phyloP scores from a whole-genome alignment of 2,888 invertebrate species.

The Cyclophora albipunctata region DNA sequence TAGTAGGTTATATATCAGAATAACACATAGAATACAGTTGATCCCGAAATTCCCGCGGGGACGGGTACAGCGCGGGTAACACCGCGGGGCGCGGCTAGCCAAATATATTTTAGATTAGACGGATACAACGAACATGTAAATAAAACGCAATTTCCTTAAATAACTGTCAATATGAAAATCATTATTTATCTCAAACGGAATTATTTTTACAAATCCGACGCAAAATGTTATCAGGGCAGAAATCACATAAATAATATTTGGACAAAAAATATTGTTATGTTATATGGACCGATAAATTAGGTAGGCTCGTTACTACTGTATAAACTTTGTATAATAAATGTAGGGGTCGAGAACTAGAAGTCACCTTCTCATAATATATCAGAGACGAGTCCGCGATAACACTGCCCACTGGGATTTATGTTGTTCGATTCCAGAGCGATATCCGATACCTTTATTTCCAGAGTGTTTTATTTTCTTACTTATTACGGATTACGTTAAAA shows the following conservation, averaged over 20 bases:
- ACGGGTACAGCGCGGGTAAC: no score
- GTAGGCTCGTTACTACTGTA: constrained; percentile 54
- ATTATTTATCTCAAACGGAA: no score
- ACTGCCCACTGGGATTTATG: constrained; percentile 46
- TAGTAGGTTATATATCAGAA: no score
- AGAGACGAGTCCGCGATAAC: constrained; percentile 39
- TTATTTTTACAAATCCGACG: constrained; percentile 4
- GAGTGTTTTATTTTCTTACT: no score
- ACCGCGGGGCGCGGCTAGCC: no score
- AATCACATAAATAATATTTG: constrained; percentile 15
- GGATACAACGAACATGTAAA: no score
- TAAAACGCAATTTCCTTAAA: no score
- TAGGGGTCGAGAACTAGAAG: constrained; percentile 39
- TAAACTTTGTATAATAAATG: constrained; percentile 52
- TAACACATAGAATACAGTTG: no score
- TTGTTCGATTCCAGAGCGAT: constrained; percentile 43
- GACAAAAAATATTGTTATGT: constrained; percentile 17
- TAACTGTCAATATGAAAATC: no score
- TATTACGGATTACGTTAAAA: no score
- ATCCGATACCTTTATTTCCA: constrained; percentile 5
- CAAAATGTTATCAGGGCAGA: constrained; percentile 3
- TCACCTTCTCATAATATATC: constrained; percentile 56
- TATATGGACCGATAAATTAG: constrained; percentile 45
- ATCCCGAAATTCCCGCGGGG: no score
- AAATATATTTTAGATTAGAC: no score